phyloP scores from a whole-genome alignment of 2,797 vertebrate species.

The Hippoglossus hippoglossus region DNA sequence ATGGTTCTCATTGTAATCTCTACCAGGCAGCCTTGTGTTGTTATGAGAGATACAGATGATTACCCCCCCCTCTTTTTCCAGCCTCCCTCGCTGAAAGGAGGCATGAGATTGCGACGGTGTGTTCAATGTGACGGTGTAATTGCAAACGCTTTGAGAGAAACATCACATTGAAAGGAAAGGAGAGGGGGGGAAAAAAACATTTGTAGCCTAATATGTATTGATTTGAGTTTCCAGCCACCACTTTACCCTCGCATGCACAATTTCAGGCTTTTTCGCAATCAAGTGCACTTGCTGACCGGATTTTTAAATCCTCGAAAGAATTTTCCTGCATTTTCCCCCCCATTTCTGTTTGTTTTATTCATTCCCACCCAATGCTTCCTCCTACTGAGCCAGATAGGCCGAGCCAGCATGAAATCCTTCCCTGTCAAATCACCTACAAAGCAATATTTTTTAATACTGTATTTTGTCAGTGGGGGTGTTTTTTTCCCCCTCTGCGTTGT shows the following conservation, averaged over 20 bases:
- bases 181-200: background rate
- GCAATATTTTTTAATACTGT: constrained; percentile 52
- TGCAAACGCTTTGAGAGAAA: constrained; percentile 37
- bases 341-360: constrained; percentile 6
- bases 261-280: constrained; percentile 53
- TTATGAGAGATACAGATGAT: constrained; percentile 40
- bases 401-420: constrained; percentile 25
- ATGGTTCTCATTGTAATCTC: constrained; percentile 38
- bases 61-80: constrained; percentile 6
- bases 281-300: constrained; percentile 61
- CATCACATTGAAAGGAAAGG: constrained; percentile 30
- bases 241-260: constrained; percentile 32
- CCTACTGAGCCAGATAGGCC: background rate
- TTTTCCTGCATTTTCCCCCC: background rate
- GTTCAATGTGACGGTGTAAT: constrained; percentile 24
- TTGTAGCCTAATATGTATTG: constrained; percentile 53
- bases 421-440: constrained; percentile 44
- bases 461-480: constrained; percentile 60
- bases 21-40: constrained; percentile 29
- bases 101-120: constrained; percentile 20
- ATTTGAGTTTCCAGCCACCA: constrained; percentile 48
- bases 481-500: constrained; percentile 33
- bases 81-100: constrained; percentile 18
- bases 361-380: background rate
- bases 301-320: constrained; percentile 14